Conservation (phyloP, 2,113 vertebrate species). For the Ifrita kowaldi region DNA sequence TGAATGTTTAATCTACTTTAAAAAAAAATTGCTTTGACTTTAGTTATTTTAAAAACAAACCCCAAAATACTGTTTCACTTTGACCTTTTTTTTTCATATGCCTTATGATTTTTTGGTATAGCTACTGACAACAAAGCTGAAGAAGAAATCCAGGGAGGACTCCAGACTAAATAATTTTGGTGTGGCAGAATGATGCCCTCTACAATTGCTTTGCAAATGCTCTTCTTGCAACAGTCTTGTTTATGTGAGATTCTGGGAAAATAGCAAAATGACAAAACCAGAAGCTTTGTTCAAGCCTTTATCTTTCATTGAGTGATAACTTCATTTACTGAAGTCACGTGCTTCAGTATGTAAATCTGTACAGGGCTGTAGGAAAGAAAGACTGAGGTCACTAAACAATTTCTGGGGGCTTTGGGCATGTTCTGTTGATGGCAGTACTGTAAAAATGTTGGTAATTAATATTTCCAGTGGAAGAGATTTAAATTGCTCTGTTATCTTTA, state of each 20-base stretch:
- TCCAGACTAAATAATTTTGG: not conserved
- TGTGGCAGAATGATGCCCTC: not conserved
- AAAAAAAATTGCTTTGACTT: not conserved
- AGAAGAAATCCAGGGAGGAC: not conserved
- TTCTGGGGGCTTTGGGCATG: not conserved
- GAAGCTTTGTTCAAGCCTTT: not conserved
- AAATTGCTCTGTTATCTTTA: not conserved
- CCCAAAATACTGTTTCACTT: not conserved
- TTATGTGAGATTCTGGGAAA: not conserved
- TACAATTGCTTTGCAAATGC: not conserved
- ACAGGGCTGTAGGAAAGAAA: not conserved
- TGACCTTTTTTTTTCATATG: not conserved
- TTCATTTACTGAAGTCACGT: not conserved
- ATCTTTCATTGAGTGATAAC: not conserved
- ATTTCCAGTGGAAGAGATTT: not conserved
- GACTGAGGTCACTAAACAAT: not conserved
- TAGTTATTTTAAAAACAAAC: not conserved
- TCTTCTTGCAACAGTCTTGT: not conserved
- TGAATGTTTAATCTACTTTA: not conserved
- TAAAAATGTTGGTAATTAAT: not conserved
- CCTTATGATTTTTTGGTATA: not conserved
- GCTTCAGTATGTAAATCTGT: not conserved
- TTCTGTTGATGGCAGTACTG: not conserved
- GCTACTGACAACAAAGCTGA: not conserved
- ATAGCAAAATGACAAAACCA: not conserved